phyloP scores from a whole-genome alignment of 2,888 invertebrate species.

The Choristoneura rosaceana region DNA sequence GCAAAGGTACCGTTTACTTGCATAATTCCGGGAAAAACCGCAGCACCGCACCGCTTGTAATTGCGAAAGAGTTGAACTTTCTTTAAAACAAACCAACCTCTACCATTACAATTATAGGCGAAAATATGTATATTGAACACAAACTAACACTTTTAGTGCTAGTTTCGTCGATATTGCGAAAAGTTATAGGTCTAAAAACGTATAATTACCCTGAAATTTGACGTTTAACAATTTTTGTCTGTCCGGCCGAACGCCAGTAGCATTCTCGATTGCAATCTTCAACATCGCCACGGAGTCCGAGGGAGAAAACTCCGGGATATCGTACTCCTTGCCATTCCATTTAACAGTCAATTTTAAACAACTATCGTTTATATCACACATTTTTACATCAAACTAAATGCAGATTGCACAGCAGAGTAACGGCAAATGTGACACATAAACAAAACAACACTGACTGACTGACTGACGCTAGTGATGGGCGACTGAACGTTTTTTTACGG shows the following conservation, averaged over 20 bases:
- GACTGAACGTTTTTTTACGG: conserved; percentile 5
- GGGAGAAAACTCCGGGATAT: conserved; percentile 89
- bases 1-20: not conserved
- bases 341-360: conserved; percentile 89
- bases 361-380: conserved; percentile 81
- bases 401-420: conserved; percentile 50
- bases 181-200: conserved; percentile 30
- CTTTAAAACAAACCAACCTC: conserved; percentile 37
- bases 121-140: not conserved
- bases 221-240: conserved; percentile 97
- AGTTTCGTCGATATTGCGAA: not conserved
- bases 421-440: conserved; percentile 73
- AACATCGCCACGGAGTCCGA: conserved; percentile 93
- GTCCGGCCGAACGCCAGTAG: conserved; percentile 96
- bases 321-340: conserved; percentile 97
- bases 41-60: not conserved
- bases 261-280: conserved; percentile 93
- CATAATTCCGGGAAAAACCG: conserved; percentile 19
- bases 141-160: conserved; percentile 2
- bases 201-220: conserved; percentile 92
- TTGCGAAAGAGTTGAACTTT: conserved; percentile 15
- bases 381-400: conserved; percentile 61
- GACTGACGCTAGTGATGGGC: conserved; percentile 41
- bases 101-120: not conserved
- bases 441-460: conserved; percentile 56